Evolutionary conservation across 2,113 vertebrate genomes (phyloP), one percentile per base, ranked within the genome.

Genomic region (Vulpes lagopus): DNA sequence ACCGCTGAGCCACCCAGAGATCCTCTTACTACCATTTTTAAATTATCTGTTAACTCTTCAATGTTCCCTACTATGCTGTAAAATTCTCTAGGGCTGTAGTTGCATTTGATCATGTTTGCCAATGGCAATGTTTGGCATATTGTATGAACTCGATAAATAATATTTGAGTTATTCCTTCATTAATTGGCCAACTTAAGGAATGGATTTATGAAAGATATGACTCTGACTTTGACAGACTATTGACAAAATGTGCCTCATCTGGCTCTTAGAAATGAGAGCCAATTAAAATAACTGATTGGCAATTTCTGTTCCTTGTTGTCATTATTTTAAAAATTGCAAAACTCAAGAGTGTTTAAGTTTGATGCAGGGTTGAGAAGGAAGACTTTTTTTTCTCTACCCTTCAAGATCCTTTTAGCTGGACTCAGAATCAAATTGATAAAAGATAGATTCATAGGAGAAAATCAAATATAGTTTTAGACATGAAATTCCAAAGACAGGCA

Each of bases 131-230:
- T 51, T 14, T 95, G 25, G 1, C 12, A 49, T 49, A 25, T 25
- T 15, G 11, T 88, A 80, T 87, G 8, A 95, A 83, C 16, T 80
- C 20, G 76, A 64, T 80, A 85, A 97, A 35, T 88, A 2, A 85
- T 22, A 53, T 3, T 53, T 71, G 51, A 74, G 79, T 93, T 73
- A 62, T 6, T 35, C 59, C 14, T 86, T 92, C 55, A 87, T 38
- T 93, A 8, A 87, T 69, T 79, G n/a, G 3, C 9, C 57, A 94
- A 35, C 49, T 35, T 91, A 74, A 65, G 3, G 27, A 73, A 74
- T 65, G 11, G 35, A 79, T 92, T 95, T 96, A 80, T 88, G 62
- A 91, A 90, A 92, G 15, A 8, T 43, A 69, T 87, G 10, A 25
- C 30, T 60, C n/a, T 64, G 19, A n/a, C 27, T 82, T 92, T 85